A percentile compares a stretch with the other conserved stretches of the same genome.
phyloP scores from a whole-genome alignment of 2,888 invertebrate genomes.

The Zootermopsis nevadensis region DNA sequence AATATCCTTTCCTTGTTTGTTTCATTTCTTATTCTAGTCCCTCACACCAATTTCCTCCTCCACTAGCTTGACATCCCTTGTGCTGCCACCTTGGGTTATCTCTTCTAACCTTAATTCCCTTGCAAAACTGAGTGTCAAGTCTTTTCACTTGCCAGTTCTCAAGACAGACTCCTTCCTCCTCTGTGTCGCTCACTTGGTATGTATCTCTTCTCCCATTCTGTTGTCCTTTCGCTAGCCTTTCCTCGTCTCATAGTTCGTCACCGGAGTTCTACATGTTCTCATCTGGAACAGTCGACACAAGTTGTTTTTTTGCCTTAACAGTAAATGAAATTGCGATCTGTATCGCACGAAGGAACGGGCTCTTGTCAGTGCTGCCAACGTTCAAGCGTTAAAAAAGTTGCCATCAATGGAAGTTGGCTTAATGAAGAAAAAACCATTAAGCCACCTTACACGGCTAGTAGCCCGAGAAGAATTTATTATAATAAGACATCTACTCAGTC shows the following conservation, averaged over 20 bases:
- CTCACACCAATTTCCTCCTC: constrained; percentile 7
- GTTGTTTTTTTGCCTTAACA: not conserved
- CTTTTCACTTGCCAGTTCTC: not conserved
- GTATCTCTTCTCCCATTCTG: not conserved
- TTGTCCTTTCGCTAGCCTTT: too few relatives aligned
- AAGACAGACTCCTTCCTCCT: not conserved
- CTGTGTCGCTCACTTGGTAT: not conserved
- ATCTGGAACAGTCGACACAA: too few relatives aligned
- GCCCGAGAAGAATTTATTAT: too few relatives aligned
- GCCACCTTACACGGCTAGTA: too few relatives aligned
- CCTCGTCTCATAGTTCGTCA: too few relatives aligned
- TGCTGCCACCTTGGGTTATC: constrained; percentile 13
- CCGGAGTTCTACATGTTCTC: too few relatives aligned
- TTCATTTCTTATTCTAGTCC: not conserved
- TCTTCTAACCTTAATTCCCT: constrained; percentile 10
- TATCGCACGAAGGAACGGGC: not conserved
- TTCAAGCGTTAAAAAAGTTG: not conserved
- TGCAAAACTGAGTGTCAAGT: constrained; percentile 31
- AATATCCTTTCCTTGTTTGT: not conserved
- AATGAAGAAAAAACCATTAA: too few relatives aligned
- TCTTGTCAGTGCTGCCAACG: not conserved
- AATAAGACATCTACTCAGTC: too few relatives aligned
- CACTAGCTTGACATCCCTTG: not conserved
- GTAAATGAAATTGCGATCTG: constrained; percentile 24
- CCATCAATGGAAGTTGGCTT: not conserved